Evolutionary conservation across 2,888 invertebrate genomes (phyloP).

Genomic region (Halictus ligatus): DNA sequence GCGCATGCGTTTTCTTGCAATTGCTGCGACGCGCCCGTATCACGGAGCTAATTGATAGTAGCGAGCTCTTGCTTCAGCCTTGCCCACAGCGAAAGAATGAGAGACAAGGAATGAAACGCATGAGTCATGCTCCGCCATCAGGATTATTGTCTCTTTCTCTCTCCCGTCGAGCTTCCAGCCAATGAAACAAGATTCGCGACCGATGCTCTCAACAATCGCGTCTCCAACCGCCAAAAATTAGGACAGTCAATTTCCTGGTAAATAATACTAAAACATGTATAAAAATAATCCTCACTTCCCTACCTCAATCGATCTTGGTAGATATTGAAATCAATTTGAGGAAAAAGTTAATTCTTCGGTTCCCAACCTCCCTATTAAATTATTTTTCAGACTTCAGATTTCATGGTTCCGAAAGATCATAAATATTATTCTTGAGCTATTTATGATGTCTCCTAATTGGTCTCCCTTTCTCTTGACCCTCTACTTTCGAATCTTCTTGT

Average conservation of each 20-base stretch:
- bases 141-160: neutral
- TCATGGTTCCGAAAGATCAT: no score
- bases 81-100: constrained; percentile 1
- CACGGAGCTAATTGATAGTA: neutral
- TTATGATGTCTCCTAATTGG: no score
- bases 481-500: no score
- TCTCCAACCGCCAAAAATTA: neutral
- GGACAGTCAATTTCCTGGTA: no score
- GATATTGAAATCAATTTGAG: neutral
- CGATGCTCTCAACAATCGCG: neutral
- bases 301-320: neutral
- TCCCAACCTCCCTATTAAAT: no score
- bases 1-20: neutral
- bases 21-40: neutral
- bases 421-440: no score
- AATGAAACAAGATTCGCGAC: neutral
- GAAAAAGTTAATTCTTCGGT: no score
- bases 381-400: no score
- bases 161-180: neutral
- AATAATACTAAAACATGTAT: no score
- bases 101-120: neutral
- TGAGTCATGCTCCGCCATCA: neutral
- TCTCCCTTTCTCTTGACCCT: no score
- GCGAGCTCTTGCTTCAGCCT: constrained; percentile 6
- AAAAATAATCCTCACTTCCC: neutral